A percentile compares a stretch with the other conserved stretches of the same genome.
These are phyloP conservation scores for Drosophila formosana DNA, from an alignment of 2,888 invertebrate species.

Conservation along the genomic window DNA sequence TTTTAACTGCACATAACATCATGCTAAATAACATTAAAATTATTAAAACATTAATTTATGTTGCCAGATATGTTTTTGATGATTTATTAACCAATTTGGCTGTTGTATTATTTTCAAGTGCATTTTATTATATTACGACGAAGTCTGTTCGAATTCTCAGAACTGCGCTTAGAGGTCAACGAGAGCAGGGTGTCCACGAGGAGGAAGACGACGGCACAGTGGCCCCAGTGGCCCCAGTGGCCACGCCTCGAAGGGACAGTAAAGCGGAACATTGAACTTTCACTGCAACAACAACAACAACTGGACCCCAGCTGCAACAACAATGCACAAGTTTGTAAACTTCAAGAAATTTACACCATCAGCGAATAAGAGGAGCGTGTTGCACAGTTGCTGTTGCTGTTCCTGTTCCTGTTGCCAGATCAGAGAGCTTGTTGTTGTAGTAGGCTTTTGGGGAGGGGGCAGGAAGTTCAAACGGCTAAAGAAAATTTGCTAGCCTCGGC, in stretches of 20 bases:
- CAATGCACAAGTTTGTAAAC: slow-evolving; percentile 73
- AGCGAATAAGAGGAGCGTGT: slow-evolving; percentile 70
- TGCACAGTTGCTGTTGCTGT: slow-evolving; percentile 1
- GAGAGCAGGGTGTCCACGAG: slow-evolving; percentile 16
- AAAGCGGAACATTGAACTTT: slow-evolving; percentile 61
- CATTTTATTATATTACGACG: slow-evolving; percentile 21
- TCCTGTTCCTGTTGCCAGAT: slow-evolving; percentile 27
- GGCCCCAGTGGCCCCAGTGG: not conserved
- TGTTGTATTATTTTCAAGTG: slow-evolving; percentile 64
- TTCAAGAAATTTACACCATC: slow-evolving; percentile 81
- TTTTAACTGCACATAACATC: too few relatives aligned
- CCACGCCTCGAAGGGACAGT: slow-evolving; percentile 38
- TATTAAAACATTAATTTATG: not conserved
- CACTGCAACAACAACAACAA: slow-evolving; percentile 37
- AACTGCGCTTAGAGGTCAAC: slow-evolving; percentile 29
- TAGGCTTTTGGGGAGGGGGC: slow-evolving; percentile 25
- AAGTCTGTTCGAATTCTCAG: slow-evolving; percentile 23
- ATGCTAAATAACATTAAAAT: too few relatives aligned
- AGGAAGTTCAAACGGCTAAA: slow-evolving; percentile 68
- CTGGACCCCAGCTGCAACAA: slow-evolving; percentile 46
- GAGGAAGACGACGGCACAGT: too few relatives aligned
- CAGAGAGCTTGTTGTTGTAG: slow-evolving; percentile 26
- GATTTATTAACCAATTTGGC: slow-evolving; percentile 76
- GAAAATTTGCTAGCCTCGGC: slow-evolving; percentile 71
- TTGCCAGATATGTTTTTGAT: slow-evolving; percentile 18